phyloP scores from a whole-genome alignment of 1,140 invertebrate species.

The Leptinotarsa lineolata region DNA sequence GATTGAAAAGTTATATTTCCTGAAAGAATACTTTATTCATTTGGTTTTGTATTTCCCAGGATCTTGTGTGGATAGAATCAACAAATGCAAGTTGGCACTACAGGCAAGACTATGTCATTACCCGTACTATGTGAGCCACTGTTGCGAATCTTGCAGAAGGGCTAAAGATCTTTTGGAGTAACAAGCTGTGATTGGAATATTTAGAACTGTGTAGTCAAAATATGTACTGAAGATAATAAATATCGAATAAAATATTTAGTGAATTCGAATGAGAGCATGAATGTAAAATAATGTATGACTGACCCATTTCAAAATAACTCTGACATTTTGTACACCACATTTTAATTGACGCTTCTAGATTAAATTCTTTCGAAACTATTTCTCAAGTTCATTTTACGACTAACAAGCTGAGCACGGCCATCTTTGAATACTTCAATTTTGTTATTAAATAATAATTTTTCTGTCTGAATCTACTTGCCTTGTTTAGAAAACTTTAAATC shows the following conservation, averaged over 20 bases:
- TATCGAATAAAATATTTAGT: constrained; percentile 9
- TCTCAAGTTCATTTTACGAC: too few relatives aligned
- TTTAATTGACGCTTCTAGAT: too few relatives aligned
- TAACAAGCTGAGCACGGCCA: too few relatives aligned
- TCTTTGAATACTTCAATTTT: too few relatives aligned
- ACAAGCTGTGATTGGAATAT: constrained; percentile 37
- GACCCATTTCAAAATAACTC: background rate
- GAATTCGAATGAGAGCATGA: constrained; percentile 24
- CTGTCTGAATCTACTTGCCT: too few relatives aligned
- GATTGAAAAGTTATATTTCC: too few relatives aligned
- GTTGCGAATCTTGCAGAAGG: constrained; percentile 71
- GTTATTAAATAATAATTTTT: too few relatives aligned
- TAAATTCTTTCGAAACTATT: too few relatives aligned
- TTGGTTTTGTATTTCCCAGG: constrained; percentile 45
- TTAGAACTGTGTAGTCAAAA: constrained; percentile 35
- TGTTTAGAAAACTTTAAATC: too few relatives aligned
- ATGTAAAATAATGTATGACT: constrained; percentile 1
- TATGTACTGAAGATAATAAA: constrained; percentile 35
- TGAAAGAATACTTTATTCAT: background rate
- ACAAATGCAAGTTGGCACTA: constrained; percentile 75
- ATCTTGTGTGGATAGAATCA: constrained; percentile 72
- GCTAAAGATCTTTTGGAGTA: constrained; percentile 49
- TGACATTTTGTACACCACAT: too few relatives aligned
- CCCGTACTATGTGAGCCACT: constrained; percentile 77
- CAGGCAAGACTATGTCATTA: constrained; percentile 80